These are phyloP conservation scores for Trissonchulus sp. DNA, from an alignment of 2,888 invertebrate genomes.

Conservation along the genomic window DNA sequence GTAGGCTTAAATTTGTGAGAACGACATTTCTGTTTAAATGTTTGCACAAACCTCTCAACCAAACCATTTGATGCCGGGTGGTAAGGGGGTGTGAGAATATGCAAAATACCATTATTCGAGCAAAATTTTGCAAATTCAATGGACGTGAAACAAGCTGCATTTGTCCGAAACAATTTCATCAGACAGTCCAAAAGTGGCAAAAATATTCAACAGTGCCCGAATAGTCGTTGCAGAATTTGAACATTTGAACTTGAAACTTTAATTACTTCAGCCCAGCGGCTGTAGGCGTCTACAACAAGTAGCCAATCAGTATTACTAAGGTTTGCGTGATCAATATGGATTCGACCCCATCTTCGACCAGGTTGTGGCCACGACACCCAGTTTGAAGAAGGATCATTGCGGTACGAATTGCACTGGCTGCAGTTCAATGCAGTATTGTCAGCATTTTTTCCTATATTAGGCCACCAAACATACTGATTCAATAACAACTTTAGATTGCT, in stretches of 20 bases:
- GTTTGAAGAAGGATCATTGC: neutral
- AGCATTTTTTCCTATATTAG: neutral
- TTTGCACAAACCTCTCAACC: neutral
- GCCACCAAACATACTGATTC: neutral
- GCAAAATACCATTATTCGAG: neutral
- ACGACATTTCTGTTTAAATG: neutral
- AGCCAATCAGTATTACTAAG: neutral
- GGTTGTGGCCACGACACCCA: neutral
- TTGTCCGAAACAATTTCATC: too few species aligned
- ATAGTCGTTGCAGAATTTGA: too few species aligned
- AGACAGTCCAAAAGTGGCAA: too few species aligned
- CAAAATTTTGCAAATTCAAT: neutral
- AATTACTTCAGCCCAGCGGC: neutral
- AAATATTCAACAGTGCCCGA: too few species aligned
- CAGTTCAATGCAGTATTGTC: neutral
- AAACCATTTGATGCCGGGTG: neutral
- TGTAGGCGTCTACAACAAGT: neutral
- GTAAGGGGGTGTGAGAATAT: neutral
- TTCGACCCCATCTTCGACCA: neutral
- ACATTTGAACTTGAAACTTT: constrained; percentile 2
- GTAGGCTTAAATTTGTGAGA: neutral
- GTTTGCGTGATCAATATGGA: neutral
- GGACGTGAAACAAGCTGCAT: too few species aligned
- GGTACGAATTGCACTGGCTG: neutral
- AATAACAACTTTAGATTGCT: neutral